phyloP scores from a whole-genome alignment of 2,888 invertebrate genomes.

The Ametastegia equiseti region DNA sequence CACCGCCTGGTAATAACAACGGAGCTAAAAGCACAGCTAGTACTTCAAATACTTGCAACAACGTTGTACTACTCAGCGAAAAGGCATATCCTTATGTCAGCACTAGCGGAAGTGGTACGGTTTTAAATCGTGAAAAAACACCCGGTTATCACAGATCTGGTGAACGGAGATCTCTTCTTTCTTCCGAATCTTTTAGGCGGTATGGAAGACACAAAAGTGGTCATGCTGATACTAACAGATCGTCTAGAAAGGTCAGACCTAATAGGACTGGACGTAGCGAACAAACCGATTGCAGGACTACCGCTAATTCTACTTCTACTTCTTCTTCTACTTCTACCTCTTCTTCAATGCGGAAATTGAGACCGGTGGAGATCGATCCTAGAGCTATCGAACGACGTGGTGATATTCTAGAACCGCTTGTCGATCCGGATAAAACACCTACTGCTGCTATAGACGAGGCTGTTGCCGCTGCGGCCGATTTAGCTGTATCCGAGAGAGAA shows the following conservation, averaged over 20 bases:
- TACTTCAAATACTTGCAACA: conserved; percentile 81
- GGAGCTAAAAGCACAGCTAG: neutral
- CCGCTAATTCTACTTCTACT: no score
- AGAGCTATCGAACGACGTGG: conserved; percentile 46
- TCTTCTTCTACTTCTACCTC: no score
- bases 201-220: conserved; percentile 76
- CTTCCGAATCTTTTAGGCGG: conserved; percentile 62
- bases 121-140: conserved; percentile 66
- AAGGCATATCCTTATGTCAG: conserved; percentile 81
- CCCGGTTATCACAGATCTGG: conserved; percentile 57
- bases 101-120: no score
- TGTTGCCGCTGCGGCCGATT: conserved; percentile 77
- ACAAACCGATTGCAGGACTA: conserved; percentile 77
- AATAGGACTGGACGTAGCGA: conserved; percentile 82
- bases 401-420: conserved; percentile 52
- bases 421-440: conserved; percentile 75
- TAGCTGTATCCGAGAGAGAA: conserved; percentile 84
- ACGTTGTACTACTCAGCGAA: conserved; percentile 82
- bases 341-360: conserved; percentile 72
- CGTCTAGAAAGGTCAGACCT: conserved; percentile 74
- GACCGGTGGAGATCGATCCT: conserved; percentile 78
- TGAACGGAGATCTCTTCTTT: conserved; percentile 80
- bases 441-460: conserved; percentile 76
- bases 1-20: conserved; percentile 78
- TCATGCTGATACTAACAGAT: conserved; percentile 66